Evolutionary conservation across 2,113 vertebrate species (phyloP), one percentile per base, ranked within the genome.

Genomic region (Pelodiscus sinensis): DNA sequence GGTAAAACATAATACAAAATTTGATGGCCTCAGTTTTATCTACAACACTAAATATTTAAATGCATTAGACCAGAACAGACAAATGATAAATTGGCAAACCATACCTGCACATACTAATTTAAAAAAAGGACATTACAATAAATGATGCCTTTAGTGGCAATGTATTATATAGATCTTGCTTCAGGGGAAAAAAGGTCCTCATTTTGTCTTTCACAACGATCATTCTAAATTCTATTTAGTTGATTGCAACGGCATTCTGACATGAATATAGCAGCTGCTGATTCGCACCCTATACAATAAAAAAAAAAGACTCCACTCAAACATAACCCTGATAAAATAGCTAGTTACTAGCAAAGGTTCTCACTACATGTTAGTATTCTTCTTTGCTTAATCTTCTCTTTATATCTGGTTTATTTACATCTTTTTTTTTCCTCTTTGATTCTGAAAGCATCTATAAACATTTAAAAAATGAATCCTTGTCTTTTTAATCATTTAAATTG

Each of bases 171-270:
- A 92, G 58, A 90, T 93, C 75, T 94, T 92, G 44, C 54, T 93
- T 92, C 82, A 52, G 80, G 31, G 65, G 78, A 94, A 6, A 73
- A 79, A 71, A 93, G 88, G 79, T 92, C 81, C 85, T 94, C 25
- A 13, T 55, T 95, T 44, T 97, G n/a, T 18, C 79, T 95, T 96
- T 88, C 65, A 93, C 22, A 94, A 35, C 12, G 54, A 60, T 90
- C 93, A 52, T 87, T 95, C 57, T 79, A 85, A 87, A 16, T 94
- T 96, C 87, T 92, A 1, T 92, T 92, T 90, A 87, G 82, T 88
- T 94, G 79, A 95, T 96, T 82, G 73, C 50, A 96, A 50, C 55
- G 65, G 0, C 27, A 24, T 71, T 82, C 55, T 51, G 5, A 2
- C 52, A 27, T 0, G 0, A 86, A 44, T 83, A 94, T 38, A 92